Evolutionary conservation across 1,140 invertebrate genomes (phyloP).

Genomic region (Phymastichus coffea): DNA sequence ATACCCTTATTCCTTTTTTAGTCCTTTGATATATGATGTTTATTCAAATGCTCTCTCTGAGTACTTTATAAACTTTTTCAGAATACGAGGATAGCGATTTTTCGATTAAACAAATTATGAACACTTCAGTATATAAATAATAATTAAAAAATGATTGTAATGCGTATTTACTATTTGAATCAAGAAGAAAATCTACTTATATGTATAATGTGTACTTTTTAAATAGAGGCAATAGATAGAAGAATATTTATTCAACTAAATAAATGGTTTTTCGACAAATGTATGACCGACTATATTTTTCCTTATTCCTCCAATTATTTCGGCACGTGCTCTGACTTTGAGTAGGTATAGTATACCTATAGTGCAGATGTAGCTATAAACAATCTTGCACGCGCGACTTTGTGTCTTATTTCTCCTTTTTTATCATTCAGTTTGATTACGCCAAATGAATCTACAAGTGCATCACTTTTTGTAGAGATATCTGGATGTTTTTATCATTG

Average conservation of each 20-base stretch:
- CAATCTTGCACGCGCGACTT: neutral
- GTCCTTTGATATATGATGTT: too few relatives aligned
- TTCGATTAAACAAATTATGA: too few relatives aligned
- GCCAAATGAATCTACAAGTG: too few relatives aligned
- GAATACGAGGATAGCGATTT: too few relatives aligned
- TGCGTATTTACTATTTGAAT: constrained; percentile 44
- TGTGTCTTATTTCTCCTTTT: neutral
- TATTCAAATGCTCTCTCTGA: too few relatives aligned
- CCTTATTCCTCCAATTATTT: constrained; percentile 16
- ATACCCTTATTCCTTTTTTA: neutral
- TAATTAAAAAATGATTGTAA: constrained; percentile 43
- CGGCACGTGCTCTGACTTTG: too few relatives aligned
- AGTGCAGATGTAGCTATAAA: too few relatives aligned
- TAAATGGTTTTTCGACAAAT: constrained; percentile 50
- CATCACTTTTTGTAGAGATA: too few relatives aligned
- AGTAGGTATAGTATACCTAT: too few relatives aligned
- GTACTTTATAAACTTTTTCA: too few relatives aligned
- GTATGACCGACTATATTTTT: too few relatives aligned
- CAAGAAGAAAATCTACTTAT: constrained; percentile 48
- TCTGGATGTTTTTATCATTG: too few relatives aligned
- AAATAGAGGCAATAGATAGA: constrained; percentile 52
- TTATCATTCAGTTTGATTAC: neutral
- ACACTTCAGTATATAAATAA: constrained; percentile 47
- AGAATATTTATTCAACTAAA: constrained; percentile 54
- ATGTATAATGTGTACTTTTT: constrained; percentile 52